These are phyloP conservation scores for Peromyscus attwateri DNA, from an alignment of 2,797 vertebrate species.

Conservation along the genomic window DNA sequence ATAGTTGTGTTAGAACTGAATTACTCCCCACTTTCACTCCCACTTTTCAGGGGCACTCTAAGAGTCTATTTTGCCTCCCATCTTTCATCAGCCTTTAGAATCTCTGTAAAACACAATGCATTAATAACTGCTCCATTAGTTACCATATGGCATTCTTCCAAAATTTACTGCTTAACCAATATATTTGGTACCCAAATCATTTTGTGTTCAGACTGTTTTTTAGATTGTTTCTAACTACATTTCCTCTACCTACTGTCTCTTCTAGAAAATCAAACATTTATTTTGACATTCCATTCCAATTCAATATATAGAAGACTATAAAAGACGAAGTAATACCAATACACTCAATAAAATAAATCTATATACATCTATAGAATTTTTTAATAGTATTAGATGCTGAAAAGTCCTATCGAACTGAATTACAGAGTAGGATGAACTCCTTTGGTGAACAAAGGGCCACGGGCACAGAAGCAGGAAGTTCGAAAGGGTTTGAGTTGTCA, in stretches of 20 bases:
- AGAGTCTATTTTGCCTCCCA: neutral
- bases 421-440: neutral
- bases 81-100: neutral
- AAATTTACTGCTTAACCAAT: neutral
- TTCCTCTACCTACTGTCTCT: neutral
- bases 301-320: neutral
- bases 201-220: slow-evolving; percentile 38
- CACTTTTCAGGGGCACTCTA: neutral
- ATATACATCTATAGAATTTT: neutral
- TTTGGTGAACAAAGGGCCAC: neutral
- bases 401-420: slow-evolving; percentile 26
- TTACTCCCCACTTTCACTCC: neutral
- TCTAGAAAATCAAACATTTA: neutral
- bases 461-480: neutral
- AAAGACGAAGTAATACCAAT: neutral
- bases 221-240: neutral
- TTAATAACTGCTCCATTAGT: neutral
- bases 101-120: slow-evolving; percentile 25
- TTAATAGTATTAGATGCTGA: neutral
- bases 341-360: slow-evolving; percentile 13
- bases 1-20: neutral
- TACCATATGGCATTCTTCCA: neutral
- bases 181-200: slow-evolving; percentile 1
- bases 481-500: neutral
- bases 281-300: neutral